Evolutionary conservation across 2,113 vertebrate genomes (phyloP), one percentile per base, ranked within the genome.

Genomic region (Lasiurus cinereus): DNA sequence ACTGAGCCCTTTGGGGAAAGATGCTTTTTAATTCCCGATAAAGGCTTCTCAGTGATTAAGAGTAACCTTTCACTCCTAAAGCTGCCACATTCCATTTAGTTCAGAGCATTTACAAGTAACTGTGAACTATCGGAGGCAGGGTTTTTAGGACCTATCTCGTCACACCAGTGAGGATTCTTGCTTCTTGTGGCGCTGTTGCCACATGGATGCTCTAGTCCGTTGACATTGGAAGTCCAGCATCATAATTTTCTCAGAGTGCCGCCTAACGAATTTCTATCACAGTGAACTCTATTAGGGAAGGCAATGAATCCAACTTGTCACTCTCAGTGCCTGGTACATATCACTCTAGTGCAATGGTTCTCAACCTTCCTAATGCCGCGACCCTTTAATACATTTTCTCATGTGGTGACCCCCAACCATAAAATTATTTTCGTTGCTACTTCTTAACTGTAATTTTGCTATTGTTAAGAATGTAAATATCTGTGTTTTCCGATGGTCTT

Each of bases 11-110:
- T 90, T 67, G 36, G 59, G 36, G 46, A 91, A 92, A 89, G 39
- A 54, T 59, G 12, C 3, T 66, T 82, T 92, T 83, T 52, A 50
- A 89, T 91, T 91, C 39, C 74, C 80, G 74, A 31, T 84, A 70
- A 96, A 66, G n/a, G 0, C 59, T 85, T 91, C 48, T 31, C 48
- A 76, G 21, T 82, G 83, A 94, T 84, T 72, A 80, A 89, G 9
- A 62, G 19, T 46, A 77, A 64, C 36, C 77, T 83, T 86, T 89
- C 27, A n/a, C 22, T 90, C 94, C 70, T 90, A 74, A 74, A 46
- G 43, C n/a, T 46, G 64, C 62, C n/a, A 52, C 48, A 64, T 66
- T 91, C 83, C 64, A 39, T 46, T 87, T 85, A 82, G 33, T 31
- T 95, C 16, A 33, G 50, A 80, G 48, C 24, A 50, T 50, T 90